Evolutionary conservation across 2,888 invertebrate genomes (phyloP).

Genomic region (Ornithoptera priamus): DNA sequence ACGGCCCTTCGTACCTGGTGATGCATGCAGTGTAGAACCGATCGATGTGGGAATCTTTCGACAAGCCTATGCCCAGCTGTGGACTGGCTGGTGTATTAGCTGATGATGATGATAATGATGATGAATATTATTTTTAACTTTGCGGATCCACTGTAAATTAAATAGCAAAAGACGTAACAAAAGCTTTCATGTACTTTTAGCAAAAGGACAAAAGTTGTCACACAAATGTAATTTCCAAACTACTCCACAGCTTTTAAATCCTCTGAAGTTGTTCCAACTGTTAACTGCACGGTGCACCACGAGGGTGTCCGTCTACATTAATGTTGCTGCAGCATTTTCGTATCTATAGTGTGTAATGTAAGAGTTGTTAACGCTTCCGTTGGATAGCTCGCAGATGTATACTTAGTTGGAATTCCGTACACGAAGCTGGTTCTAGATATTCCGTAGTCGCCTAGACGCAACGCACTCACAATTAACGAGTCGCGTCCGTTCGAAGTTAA

Average conservation of each 20-base stretch:
- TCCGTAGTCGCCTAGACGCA: slow-evolving; percentile 46
- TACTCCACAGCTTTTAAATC: slow-evolving; percentile 29
- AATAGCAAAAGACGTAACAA: neutral
- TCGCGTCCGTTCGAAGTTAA: slow-evolving; percentile 60
- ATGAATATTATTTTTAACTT: too few relatives aligned
- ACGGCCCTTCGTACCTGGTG: too few relatives aligned
- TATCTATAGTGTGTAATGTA: neutral
- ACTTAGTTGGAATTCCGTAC: slow-evolving; percentile 10
- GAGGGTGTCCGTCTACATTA: slow-evolving; percentile 3
- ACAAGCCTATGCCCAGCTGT: too few relatives aligned
- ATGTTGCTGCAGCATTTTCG: neutral
- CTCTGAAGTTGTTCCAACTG: slow-evolving; percentile 28
- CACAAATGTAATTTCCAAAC: slow-evolving; percentile 44
- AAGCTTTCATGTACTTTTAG: neutral
- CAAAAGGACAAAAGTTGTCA: slow-evolving; percentile 18
- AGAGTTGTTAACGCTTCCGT: slow-evolving; percentile 4
- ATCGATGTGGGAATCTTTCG: too few relatives aligned
- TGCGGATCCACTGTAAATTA: neutral
- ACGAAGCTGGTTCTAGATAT: slow-evolving; percentile 24
- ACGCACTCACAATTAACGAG: slow-evolving; percentile 73
- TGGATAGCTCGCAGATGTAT: neutral
- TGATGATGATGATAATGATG: too few relatives aligned
- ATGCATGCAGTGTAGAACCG: too few relatives aligned
- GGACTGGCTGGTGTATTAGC: too few relatives aligned
- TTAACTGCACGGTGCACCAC: slow-evolving; percentile 18